Percentiles rank a stretch among this genome's conserved stretches.
These are phyloP conservation scores for Sebastes nivosus DNA, from an alignment of 2,797 vertebrate genomes.

Conservation along the genomic window DNA sequence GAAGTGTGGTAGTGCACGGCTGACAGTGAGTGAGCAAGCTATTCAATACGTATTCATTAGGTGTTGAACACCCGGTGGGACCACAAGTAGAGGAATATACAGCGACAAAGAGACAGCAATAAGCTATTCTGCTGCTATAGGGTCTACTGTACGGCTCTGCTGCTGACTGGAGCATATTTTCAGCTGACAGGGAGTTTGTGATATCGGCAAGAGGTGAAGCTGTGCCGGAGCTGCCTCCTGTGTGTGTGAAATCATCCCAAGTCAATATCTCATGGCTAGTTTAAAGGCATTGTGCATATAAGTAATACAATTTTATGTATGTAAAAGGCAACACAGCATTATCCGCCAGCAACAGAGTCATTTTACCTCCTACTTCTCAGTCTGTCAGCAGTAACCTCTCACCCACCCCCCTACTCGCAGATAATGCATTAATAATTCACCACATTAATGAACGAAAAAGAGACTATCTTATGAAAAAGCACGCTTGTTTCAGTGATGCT, in stretches of 20 bases:
- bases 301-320: background rate
- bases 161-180: slow-evolving; percentile 71
- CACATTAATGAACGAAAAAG: slow-evolving; percentile 54
- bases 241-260: background rate
- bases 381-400: slow-evolving; percentile 35
- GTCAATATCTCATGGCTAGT: background rate
- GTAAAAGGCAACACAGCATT: slow-evolving; percentile 8
- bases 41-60: slow-evolving; percentile 42
- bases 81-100: slow-evolving; percentile 8
- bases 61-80: slow-evolving; percentile 18
- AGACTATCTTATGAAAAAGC: slow-evolving; percentile 19
- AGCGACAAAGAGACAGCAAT: slow-evolving; percentile 33
- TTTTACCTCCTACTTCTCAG: slow-evolving; percentile 23
- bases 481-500: slow-evolving; percentile 13
- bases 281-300: background rate
- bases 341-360: background rate
- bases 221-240: background rate
- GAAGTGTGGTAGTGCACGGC: background rate
- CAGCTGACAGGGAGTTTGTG: slow-evolving; percentile 63
- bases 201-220: slow-evolving; percentile 40
- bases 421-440: slow-evolving; percentile 68
- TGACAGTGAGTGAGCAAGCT: slow-evolving; percentile 25
- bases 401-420: slow-evolving; percentile 12
- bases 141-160: slow-evolving; percentile 40
- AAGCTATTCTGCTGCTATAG: slow-evolving; percentile 49